These are phyloP conservation scores for Myodes glareolus DNA, from an alignment of 2,113 vertebrate species.

Conservation along the genomic window DNA sequence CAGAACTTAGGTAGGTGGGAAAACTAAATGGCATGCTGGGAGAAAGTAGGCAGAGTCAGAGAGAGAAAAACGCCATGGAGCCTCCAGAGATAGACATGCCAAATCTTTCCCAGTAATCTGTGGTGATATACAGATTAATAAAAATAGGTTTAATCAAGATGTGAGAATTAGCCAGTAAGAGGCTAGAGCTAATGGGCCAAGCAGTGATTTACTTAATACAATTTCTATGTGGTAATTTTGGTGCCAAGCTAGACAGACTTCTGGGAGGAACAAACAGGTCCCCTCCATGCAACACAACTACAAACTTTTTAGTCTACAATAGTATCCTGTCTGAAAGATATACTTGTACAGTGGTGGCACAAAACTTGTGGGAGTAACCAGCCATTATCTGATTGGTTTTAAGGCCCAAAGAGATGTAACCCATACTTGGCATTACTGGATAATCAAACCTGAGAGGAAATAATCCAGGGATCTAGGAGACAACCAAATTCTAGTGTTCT, in stretches of 20 bases:
- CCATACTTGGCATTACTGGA: neutral
- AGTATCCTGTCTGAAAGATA: neutral
- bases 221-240: too few species aligned
- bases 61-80: too few species aligned
- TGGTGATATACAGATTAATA: too few species aligned
- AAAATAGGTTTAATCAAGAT: too few species aligned
- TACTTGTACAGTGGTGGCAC: neutral
- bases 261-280: accelerated
- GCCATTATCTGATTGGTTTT: neutral
- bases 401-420: neutral
- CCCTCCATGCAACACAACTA: neutral
- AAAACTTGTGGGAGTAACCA: neutral
- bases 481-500: neutral
- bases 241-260: accelerated
- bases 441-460: neutral
- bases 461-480: neutral
- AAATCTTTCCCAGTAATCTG: too few species aligned
- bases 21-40: too few species aligned
- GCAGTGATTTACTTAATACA: too few species aligned
- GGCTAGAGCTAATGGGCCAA: too few species aligned
- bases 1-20: too few species aligned
- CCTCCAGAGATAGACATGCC: too few species aligned
- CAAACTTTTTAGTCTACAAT: neutral
- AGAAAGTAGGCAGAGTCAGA: too few species aligned
- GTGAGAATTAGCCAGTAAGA: too few species aligned